phyloP scores from a whole-genome alignment of 1,140 invertebrate genomes.

The Drosophila ogumai region DNA sequence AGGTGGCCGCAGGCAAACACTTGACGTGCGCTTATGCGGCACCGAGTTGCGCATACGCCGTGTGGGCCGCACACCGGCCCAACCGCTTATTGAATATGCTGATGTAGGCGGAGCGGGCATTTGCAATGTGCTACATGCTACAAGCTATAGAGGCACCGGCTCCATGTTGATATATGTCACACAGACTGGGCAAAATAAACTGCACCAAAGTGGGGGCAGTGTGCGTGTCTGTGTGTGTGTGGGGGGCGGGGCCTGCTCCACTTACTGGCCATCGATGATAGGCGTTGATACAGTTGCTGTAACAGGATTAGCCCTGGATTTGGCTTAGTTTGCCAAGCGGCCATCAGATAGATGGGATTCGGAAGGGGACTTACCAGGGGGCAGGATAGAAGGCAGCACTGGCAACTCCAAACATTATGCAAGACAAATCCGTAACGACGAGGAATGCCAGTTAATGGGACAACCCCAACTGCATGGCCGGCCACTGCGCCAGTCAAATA shows the following conservation, averaged over 20 bases:
- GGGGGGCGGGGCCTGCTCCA: slow-evolving; percentile 33
- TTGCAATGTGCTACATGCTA: slow-evolving; percentile 22
- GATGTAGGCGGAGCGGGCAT: slow-evolving; percentile 45
- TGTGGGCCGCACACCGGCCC: slow-evolving; percentile 36
- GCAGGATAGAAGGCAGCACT: background rate
- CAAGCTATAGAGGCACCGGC: slow-evolving; percentile 12
- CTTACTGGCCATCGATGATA: slow-evolving; percentile 55
- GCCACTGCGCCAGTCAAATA: slow-evolving; percentile 55
- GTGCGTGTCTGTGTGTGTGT: background rate
- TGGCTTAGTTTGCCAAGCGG: slow-evolving; percentile 28
- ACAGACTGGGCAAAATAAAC: slow-evolving; percentile 53
- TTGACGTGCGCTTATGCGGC: slow-evolving; percentile 69
- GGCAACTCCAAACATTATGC: slow-evolving; percentile 40
- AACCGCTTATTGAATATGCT: slow-evolving; percentile 74
- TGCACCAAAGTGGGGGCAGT: slow-evolving; percentile 32
- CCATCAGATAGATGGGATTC: slow-evolving; percentile 12
- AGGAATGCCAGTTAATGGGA: slow-evolving; percentile 42
- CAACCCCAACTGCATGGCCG: slow-evolving; percentile 35
- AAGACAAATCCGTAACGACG: slow-evolving; percentile 32
- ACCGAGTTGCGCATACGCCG: slow-evolving; percentile 73
- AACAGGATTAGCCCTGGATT: slow-evolving; percentile 60
- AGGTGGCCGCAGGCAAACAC: slow-evolving; percentile 51
- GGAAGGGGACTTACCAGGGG: background rate
- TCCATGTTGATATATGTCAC: slow-evolving; percentile 62
- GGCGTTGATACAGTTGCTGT: slow-evolving; percentile 63